These are phyloP conservation scores for Puma concolor DNA, from an alignment of 2,113 vertebrate species.

Conservation along the genomic window DNA sequence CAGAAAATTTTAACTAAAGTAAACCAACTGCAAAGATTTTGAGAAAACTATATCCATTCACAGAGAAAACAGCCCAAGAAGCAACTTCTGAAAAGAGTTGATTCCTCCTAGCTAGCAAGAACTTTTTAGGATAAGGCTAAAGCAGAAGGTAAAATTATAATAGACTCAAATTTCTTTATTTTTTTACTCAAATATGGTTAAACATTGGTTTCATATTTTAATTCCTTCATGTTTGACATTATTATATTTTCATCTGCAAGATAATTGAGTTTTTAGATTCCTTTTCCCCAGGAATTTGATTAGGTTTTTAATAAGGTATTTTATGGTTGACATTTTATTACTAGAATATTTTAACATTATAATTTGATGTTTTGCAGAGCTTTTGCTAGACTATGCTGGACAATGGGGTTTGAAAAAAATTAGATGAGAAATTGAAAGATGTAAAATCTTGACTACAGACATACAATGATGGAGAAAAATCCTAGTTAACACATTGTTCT, in stretches of 20 bases:
- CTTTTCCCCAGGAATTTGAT: background rate
- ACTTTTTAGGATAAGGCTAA: background rate
- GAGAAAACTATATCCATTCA: background rate
- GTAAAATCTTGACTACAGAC: background rate
- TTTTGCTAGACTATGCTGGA: background rate
- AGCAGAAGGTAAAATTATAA: background rate
- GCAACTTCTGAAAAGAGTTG: background rate
- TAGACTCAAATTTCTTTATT: slow-evolving; percentile 28
- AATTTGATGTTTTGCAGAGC: background rate
- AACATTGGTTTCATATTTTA: slow-evolving; percentile 39
- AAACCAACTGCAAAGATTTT: background rate
- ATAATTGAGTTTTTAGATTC: slow-evolving; percentile 47
- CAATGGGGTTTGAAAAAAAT: background rate
- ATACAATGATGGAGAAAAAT: background rate
- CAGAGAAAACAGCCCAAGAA: background rate
- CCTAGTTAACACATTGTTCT: background rate
- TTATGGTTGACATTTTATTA: slow-evolving; percentile 6
- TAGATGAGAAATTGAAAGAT: background rate
- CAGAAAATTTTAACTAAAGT: background rate
- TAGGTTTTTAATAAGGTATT: background rate
- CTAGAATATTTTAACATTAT: background rate
- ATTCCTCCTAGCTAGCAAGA: background rate
- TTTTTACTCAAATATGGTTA: background rate
- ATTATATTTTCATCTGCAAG: slow-evolving; percentile 33
- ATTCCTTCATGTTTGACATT: slow-evolving; percentile 38